Percentiles rank a stretch among this genome's conserved stretches.
These are phyloP conservation scores for Drusus annulatus DNA, from an alignment of 1,140 invertebrate species.

Conservation along the genomic window DNA sequence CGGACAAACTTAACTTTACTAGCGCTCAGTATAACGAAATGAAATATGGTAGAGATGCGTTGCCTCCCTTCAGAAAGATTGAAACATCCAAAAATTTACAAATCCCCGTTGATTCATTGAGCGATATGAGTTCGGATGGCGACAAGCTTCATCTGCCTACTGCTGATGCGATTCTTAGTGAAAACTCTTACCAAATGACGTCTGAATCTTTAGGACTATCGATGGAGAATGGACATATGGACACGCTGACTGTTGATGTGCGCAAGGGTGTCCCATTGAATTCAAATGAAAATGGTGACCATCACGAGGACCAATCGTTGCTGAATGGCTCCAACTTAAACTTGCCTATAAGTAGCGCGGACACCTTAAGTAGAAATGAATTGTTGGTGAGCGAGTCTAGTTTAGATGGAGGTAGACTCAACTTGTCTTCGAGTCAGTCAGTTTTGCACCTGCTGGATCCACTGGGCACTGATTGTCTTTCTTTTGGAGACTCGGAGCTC, in stretches of 20 bases:
- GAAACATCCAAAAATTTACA: conserved; percentile 52
- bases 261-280: conserved; percentile 18
- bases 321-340: conserved; percentile 39
- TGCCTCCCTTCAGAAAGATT: conserved; percentile 57
- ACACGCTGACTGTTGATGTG: neutral
- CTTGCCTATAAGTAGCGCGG: conserved; percentile 50
- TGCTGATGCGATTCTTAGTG: conserved; percentile 41
- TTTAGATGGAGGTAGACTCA: conserved; percentile 52
- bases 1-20: conserved; percentile 52
- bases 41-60: conserved; percentile 51
- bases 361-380: conserved; percentile 48
- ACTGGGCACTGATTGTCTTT: conserved; percentile 52
- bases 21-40: conserved; percentile 50
- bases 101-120: conserved; percentile 43
- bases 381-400: conserved; percentile 54
- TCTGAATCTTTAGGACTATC: conserved; percentile 50
- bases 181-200: conserved; percentile 47
- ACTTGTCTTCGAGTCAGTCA: conserved; percentile 50
- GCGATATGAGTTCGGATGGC: conserved; percentile 49
- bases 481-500: conserved; percentile 54
- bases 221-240: conserved; percentile 42
- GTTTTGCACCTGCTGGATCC: conserved; percentile 56
- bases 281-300: conserved; percentile 41
- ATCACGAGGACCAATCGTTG: conserved; percentile 39
- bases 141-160: conserved; percentile 50